A percentile compares a stretch with the other conserved stretches of the same genome.
phyloP scores from a whole-genome alignment of 2,113 vertebrate species.

The Leptobrachium ailaonicum region DNA sequence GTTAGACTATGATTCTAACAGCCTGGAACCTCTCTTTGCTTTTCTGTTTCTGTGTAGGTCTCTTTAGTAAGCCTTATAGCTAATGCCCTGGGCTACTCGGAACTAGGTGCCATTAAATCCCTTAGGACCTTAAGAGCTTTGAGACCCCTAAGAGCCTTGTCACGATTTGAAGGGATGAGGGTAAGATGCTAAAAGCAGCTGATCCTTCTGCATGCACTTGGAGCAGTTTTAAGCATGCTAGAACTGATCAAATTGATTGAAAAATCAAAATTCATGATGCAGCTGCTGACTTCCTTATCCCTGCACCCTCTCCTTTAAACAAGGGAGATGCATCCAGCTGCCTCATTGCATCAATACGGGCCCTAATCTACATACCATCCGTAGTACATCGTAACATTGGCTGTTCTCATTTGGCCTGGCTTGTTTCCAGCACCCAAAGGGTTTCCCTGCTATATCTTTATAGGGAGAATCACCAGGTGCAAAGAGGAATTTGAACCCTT shows the following conservation, averaged over 20 bases:
- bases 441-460: constrained; percentile 75
- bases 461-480: constrained; percentile 97
- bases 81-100: constrained; percentile 99
- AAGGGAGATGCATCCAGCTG: constrained; percentile 80
- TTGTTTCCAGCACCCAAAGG: constrained; percentile 83
- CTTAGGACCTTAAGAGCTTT: constrained; percentile 99
- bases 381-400: constrained; percentile 81
- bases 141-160: constrained; percentile 99
- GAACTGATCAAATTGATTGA: constrained; percentile 83
- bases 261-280: constrained; percentile 85
- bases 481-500: constrained; percentile 79
- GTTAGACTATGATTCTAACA: constrained; percentile 95
- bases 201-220: constrained; percentile 99
- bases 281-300: constrained; percentile 77
- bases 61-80: constrained; percentile 99
- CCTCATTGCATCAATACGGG: constrained; percentile 85
- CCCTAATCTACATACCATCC: constrained; percentile 73
- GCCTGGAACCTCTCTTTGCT: constrained; percentile 94
- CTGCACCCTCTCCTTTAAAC: constrained; percentile 62
- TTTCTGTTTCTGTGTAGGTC: constrained; percentile 95
- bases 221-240: constrained; percentile 96
- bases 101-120: constrained; percentile 99
- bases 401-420: constrained; percentile 87
- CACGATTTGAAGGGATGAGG: constrained; percentile 99
- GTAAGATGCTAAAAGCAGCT: constrained; percentile 98